Percentiles rank a stretch among this genome's conserved stretches.
Conservation (phyloP, 2,113 vertebrate genomes). For the Morone saxatilis region DNA sequence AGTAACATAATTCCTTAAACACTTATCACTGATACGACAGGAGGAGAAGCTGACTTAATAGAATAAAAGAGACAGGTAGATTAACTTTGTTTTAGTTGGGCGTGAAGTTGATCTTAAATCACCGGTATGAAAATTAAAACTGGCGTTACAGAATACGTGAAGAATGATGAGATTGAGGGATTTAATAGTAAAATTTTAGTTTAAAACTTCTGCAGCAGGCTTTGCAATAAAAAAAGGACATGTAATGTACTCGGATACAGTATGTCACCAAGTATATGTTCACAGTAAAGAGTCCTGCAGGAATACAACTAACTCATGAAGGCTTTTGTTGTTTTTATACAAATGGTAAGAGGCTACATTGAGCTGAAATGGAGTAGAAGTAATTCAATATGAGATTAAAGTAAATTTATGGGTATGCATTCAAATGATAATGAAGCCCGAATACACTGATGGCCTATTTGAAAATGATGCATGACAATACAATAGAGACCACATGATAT, state of each 20-base stretch:
- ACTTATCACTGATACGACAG: not conserved
- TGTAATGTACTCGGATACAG: no score
- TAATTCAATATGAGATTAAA: slow-evolving; percentile 46
- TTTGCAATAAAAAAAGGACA: not conserved
- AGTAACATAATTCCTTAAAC: not conserved
- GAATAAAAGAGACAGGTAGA: not conserved
- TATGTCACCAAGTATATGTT: not conserved
- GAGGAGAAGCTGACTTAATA: not conserved
- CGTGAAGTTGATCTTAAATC: not conserved
- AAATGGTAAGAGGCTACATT: not conserved
- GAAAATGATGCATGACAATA: slow-evolving; percentile 50
- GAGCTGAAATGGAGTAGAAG: slow-evolving; percentile 49
- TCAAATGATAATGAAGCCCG: slow-evolving; percentile 36
- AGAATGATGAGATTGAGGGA: not conserved
- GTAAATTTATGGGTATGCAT: slow-evolving; percentile 24
- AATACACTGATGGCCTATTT: slow-evolving; percentile 15
- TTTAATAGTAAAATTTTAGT: not conserved
- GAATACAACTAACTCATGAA: not conserved
- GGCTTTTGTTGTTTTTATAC: not conserved
- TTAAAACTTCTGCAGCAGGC: not conserved
- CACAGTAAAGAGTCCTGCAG: not conserved
- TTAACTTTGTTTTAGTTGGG: slow-evolving; percentile 3
- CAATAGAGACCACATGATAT: slow-evolving; percentile 49
- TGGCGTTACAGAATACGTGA: not conserved
- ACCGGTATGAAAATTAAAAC: not conserved